Percentiles rank a stretch among this genome's conserved stretches.
Conservation (phyloP, 2,113 vertebrate species). For the Balaenoptera acutorostrata region DNA sequence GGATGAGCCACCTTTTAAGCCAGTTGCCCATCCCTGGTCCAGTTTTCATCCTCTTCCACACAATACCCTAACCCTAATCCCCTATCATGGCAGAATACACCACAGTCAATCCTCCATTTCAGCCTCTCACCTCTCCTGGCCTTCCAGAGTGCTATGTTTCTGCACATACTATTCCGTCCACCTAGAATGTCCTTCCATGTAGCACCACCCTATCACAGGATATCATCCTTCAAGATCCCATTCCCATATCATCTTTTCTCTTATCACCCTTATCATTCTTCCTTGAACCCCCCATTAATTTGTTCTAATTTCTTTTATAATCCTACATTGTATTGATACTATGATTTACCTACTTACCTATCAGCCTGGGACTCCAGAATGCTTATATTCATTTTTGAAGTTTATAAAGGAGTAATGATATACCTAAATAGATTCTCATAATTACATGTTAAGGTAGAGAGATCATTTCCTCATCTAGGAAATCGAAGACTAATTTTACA, state of each 20-base stretch:
- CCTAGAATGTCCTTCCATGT: neutral
- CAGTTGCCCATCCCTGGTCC: neutral
- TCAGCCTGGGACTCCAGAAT: neutral
- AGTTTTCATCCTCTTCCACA: neutral
- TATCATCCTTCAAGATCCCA: neutral
- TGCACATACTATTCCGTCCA: neutral
- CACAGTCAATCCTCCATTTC: neutral
- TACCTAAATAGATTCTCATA: neutral
- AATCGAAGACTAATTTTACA: neutral
- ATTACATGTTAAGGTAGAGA: neutral
- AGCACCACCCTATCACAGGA: neutral
- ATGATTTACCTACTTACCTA: neutral
- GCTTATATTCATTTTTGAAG: neutral
- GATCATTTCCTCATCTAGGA: neutral
- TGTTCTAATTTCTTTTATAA: neutral
- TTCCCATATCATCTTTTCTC: neutral
- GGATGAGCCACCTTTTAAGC: neutral
- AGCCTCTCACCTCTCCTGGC: neutral
- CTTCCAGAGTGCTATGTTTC: neutral
- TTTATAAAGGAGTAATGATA: neutral
- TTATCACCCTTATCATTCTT: neutral
- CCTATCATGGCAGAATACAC: neutral
- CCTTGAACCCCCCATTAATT: neutral
- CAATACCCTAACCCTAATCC: neutral
- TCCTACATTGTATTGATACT: neutral